These are phyloP conservation scores for Myotis pilosus DNA, from an alignment of 2,797 vertebrate species.

Conservation along the genomic window DNA sequence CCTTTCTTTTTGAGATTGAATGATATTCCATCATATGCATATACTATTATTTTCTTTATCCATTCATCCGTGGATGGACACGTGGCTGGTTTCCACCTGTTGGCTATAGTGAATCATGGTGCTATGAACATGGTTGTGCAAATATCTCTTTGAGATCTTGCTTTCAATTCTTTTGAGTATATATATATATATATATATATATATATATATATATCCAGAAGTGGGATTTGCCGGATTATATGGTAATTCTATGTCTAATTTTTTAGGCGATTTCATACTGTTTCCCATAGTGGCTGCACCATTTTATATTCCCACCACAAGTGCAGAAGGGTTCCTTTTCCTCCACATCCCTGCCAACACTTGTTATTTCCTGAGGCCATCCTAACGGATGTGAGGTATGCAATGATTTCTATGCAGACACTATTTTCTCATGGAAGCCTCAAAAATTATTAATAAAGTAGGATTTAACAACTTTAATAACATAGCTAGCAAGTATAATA, in stretches of 20 bases:
- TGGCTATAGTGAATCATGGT: neutral
- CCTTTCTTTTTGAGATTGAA: neutral
- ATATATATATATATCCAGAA: too few relatives aligned
- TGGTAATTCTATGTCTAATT: neutral
- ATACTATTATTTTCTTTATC: neutral
- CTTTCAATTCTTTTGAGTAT: neutral
- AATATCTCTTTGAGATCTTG: neutral
- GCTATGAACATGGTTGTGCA: neutral
- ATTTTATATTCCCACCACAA: neutral
- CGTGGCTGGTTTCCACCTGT: neutral
- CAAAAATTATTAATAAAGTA: neutral
- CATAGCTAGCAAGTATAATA: neutral
- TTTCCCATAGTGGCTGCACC: neutral
- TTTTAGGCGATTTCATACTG: neutral
- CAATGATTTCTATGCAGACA: neutral
- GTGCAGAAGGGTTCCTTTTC: neutral
- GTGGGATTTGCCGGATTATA: neutral
- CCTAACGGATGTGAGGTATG: neutral
- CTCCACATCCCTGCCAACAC: neutral
- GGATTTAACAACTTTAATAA: constrained; percentile 18
- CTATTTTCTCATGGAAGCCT: neutral
- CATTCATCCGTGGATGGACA: neutral
- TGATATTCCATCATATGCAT: neutral
- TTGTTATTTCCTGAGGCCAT: neutral
- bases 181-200: neutral